Percentiles rank a stretch among this genome's conserved stretches.
phyloP scores from a whole-genome alignment of 1,140 invertebrate genomes.

The Drosophila athabasca region DNA sequence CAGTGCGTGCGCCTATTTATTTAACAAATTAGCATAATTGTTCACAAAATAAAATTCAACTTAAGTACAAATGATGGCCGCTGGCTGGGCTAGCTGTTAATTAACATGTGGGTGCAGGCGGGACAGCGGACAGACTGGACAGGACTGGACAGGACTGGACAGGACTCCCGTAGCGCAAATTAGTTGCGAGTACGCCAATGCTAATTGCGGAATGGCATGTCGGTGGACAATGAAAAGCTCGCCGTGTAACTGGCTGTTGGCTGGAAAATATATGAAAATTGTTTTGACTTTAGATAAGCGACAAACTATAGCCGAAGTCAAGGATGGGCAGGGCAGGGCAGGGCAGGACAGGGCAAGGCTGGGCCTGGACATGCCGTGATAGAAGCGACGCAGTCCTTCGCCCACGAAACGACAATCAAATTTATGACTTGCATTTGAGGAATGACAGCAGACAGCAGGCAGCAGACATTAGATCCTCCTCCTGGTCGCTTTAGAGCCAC shows the following conservation, averaged over 20 bases:
- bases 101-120: constrained; percentile 75
- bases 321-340: constrained; percentile 19
- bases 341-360: constrained; percentile 1
- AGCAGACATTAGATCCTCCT: background rate
- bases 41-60: constrained; percentile 83
- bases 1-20: constrained; percentile 71
- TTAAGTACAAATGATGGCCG: constrained; percentile 80
- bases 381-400: constrained; percentile 44
- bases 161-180: constrained; percentile 76
- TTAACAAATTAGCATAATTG: constrained; percentile 83
- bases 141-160: constrained; percentile 3
- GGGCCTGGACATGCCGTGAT: constrained; percentile 60
- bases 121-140: constrained; percentile 9
- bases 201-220: constrained; percentile 80
- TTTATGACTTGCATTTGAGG: constrained; percentile 74
- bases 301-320: constrained; percentile 47
- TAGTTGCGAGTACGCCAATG: constrained; percentile 80
- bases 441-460: constrained; percentile 21
- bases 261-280: constrained; percentile 79
- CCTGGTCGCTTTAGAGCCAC: constrained; percentile 61
- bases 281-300: constrained; percentile 83
- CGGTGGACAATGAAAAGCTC: constrained; percentile 68
- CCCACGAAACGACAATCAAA: constrained; percentile 72
- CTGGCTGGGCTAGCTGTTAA: constrained; percentile 55
- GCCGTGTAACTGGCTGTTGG: constrained; percentile 28